phyloP scores from a whole-genome alignment of 2,113 vertebrate species.

The Tenrec ecaudatus region DNA sequence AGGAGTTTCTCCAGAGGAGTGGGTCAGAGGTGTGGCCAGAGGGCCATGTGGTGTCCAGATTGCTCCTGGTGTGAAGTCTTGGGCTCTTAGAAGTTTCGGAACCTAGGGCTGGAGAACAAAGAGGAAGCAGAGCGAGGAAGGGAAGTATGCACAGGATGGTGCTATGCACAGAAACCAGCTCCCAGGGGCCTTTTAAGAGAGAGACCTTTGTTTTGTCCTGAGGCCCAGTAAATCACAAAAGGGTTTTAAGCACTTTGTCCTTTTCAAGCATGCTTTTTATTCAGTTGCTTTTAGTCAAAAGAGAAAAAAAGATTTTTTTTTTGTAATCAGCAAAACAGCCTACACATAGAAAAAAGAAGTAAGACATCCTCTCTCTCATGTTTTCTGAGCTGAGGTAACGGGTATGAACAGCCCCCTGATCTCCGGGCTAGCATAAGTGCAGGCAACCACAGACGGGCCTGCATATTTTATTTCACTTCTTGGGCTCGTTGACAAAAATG shows the following conservation, averaged over 20 bases:
- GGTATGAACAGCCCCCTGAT: neutral
- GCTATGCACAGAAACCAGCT: neutral
- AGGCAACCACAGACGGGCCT: neutral
- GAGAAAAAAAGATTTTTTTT: neutral
- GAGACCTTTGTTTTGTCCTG: neutral
- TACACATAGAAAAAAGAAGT: neutral
- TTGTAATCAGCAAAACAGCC: neutral
- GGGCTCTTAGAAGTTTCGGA: neutral
- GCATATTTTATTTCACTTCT: neutral
- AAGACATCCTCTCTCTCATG: neutral
- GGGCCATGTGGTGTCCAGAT: neutral
- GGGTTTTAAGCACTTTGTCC: too few species aligned
- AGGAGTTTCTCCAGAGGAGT: too few species aligned
- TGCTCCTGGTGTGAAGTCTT: neutral
- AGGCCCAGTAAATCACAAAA: neutral
- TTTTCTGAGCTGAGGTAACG: neutral
- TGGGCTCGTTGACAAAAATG: neutral
- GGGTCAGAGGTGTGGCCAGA: too few species aligned
- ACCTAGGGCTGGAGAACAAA: neutral
- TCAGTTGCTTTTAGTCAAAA: constrained; percentile 36
- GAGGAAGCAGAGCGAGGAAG: too few species aligned
- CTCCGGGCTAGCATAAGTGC: neutral
- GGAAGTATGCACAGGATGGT: too few species aligned
- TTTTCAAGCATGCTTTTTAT: constrained; percentile 18
- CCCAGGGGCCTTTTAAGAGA: neutral